Conservation (phyloP, 2,888 invertebrate genomes). For the Lithosia quadra region DNA sequence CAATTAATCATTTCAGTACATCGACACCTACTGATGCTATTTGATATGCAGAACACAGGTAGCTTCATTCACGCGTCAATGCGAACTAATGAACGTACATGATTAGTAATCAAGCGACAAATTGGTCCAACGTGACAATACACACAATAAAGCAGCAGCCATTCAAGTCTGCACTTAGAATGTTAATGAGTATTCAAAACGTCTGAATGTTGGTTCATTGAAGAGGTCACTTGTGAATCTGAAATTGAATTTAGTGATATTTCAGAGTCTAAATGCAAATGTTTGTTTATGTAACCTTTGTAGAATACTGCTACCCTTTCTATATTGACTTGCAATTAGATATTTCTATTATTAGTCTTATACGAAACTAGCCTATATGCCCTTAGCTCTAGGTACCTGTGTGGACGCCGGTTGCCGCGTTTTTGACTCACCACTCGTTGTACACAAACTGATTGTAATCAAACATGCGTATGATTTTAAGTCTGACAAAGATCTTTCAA, state of each 20-base stretch:
- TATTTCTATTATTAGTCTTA: conserved; percentile 34
- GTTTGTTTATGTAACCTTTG: conserved; percentile 46
- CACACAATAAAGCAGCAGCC: neutral
- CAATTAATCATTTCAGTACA: neutral
- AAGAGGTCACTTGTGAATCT: conserved; percentile 63
- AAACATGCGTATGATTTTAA: too few relatives aligned
- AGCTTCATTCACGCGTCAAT: conserved; percentile 24
- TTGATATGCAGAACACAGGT: neutral
- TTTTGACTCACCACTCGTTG: too few relatives aligned
- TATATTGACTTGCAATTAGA: conserved; percentile 31
- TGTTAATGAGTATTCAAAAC: conserved; percentile 58
- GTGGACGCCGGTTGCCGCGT: too few relatives aligned
- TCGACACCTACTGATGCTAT: neutral
- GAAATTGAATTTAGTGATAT: conserved; percentile 59
- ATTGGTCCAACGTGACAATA: conserved; percentile 31
- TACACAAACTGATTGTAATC: too few relatives aligned
- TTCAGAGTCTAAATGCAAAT: conserved; percentile 41
- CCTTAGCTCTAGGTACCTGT: too few relatives aligned
- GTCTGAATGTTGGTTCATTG: conserved; percentile 33
- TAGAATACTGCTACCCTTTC: conserved; percentile 24
- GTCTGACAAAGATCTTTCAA: too few relatives aligned
- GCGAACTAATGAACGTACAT: conserved; percentile 40
- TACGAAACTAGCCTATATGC: too few relatives aligned
- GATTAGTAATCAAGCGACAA: conserved; percentile 38
- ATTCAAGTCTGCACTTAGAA: neutral